Evolutionary conservation across 2,888 invertebrate genomes (phyloP), one percentile per base, ranked within the genome.

Genomic region (Yponomeuta cagnagella): DNA sequence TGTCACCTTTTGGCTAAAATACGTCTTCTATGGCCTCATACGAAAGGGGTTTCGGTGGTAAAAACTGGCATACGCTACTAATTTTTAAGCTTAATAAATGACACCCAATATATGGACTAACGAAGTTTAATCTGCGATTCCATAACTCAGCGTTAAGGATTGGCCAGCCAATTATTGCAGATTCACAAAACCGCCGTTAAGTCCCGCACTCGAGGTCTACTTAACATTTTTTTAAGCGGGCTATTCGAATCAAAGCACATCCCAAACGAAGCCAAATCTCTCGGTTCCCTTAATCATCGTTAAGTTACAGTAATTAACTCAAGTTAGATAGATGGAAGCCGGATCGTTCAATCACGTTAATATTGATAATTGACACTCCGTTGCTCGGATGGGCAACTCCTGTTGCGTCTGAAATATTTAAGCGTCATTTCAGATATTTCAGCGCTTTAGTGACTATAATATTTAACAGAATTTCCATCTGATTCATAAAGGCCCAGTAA

Each of bases 361-460:
- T 58, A 58, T 58, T 58, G 52, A 58, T 58, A 58, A 58, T 58
- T 58, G 52, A 58, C 52, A 58, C 52, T 58, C 52, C 52, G 52
- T 43, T 43, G 15, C 52, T 58, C 12, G 52, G 15, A 5, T 5
- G 52, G 52, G 12, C 52, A 1, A 15, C 15, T 58, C 15, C 52
- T 1, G 3, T 15, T 15, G 2, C 3, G 8, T 43, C 43, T 8
- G 8, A 43, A 43, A 43, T 43, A 8, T 8, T 9, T 43, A 9
- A 43, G 2, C 4, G 37, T 37, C 37, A 37, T 2, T 37, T 2
- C 2, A 37, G 5, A 4, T 37, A 37, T 37, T 37, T 37, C 5
- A 5, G 5, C 37, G 37, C 23, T 23, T 23, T 23, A 23, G 23
- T 23, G 23, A 23, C 23, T 23, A 23, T 23, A 23, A 23, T 23